Evolutionary conservation across 2,888 invertebrate species (phyloP), one percentile per base, ranked within the genome.

Genomic region (Apoderus coryli): DNA sequence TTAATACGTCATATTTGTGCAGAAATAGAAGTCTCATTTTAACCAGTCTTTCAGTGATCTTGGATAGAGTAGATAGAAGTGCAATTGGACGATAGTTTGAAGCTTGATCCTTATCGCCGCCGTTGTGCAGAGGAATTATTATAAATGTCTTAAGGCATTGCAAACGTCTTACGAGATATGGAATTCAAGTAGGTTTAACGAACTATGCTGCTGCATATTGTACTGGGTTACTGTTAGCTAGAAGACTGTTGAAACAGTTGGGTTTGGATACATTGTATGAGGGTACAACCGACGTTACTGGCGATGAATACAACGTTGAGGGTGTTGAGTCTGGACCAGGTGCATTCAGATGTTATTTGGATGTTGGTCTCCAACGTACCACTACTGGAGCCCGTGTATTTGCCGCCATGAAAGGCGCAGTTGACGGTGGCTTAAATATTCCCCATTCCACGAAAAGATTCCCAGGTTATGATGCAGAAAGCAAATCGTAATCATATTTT

Each of bases 121-220:
- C n/a, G n/a, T n/a, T n/a, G n/a, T n/a, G n/a, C n/a, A n/a, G n/a
- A n/a, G n/a, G n/a, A n/a, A n/a, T n/a, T n/a, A n/a, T n/a, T n/a
- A n/a, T n/a, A n/a, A n/a, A n/a, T n/a, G n/a, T n/a, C n/a, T n/a
- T n/a, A n/a, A n/a, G n/a, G n/a, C n/a, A n/a, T n/a, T n/a, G n/a
- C n/a, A n/a, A n/a, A n/a, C n/a, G n/a, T n/a, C n/a, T n/a, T n/a
- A n/a, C 93, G 4, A 39, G 30, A 38, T 98, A 90, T 61, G 98
- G 98, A 45, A 63, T 99, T 49, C 93, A 95, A 75, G 89, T 89
- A 54, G 98, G 98, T 53, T 71, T 99, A 43, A 98, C 98, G 52
- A 99, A 99, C 65, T 99, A 98, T 63, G 90, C 98, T 37, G 92
- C 98, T 39, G 90, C 98, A 22, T 99, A 99, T 61, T 90, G 92